Base-by-base conservation (phyloP, 2,888 invertebrate genomes). In the Trissonchulus latispiculum region DNA sequence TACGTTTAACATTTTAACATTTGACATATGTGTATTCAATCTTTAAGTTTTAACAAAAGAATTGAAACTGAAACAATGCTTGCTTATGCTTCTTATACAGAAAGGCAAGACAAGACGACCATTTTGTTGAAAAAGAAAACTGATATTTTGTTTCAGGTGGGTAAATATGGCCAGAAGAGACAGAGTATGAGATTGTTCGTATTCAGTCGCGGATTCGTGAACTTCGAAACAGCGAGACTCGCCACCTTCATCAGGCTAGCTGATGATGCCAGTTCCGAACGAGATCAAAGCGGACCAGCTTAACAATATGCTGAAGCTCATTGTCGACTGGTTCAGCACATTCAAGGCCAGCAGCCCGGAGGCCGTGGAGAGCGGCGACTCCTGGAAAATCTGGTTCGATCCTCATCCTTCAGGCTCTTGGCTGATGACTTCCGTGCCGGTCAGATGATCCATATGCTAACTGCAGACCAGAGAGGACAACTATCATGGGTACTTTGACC, bases 391-490 rank as follows among this genome's bases (percentile, higher is more conserved):
- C 94, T 95, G 0, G 90, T 93, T 0, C 86, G 90, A 74, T 91
- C 93, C 1, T 86, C 96, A 66, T 90, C 90, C 0, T 86, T 97
- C 2, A 95, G 95, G 84, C 93, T 95, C 74, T 84, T 95, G 71
- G 93, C 93, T 1, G 84, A 89, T 0, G 89, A 89, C 75, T 96
- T 95, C 83, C 88, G 94, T 74, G 87, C 89, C 28, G 90, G 91
- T 31, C 96, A 96, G 83, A 92, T 91, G 77, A 88, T 88, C 77
- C 96, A 95, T 83, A 86, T 96, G 74, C 89, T 89, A 81, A 78
- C 86, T 97, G 0, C 92, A 93, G 75, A 91, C 90, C 0, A 87
- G 95, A 77, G 95, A 95, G 83, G 94, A 95, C 80, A 87, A 94
- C 72, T 93, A 93, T 1, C 90, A 91, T 79, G 90, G 91, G 61